Conservation (phyloP, 2,113 vertebrate species). For the Callopanchax toddi region DNA sequence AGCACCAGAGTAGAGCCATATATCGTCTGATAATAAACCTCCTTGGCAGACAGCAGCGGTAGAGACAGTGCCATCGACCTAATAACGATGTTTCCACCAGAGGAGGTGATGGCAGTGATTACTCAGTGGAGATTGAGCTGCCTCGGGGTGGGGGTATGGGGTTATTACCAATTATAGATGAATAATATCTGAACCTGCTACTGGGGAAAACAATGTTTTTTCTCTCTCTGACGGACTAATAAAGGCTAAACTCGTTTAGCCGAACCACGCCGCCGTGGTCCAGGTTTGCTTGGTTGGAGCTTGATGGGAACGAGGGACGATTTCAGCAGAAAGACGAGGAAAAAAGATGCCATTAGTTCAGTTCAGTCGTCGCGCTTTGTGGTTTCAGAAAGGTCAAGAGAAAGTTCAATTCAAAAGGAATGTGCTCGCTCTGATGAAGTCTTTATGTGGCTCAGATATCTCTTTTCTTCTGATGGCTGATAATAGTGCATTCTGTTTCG, state of each 20-base stretch:
- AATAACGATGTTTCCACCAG: slow-evolving; percentile 65
- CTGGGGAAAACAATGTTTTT: slow-evolving; percentile 56
- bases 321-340: slow-evolving; percentile 1
- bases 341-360: slow-evolving; percentile 44
- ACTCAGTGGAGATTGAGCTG: slow-evolving; percentile 70
- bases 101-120: slow-evolving; percentile 67
- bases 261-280: slow-evolving; percentile 31
- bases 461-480: background rate
- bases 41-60: slow-evolving; percentile 53
- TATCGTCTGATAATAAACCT: slow-evolving; percentile 67
- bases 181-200: slow-evolving; percentile 74
- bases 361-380: slow-evolving; percentile 27
- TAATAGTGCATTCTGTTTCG: background rate
- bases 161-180: slow-evolving; percentile 80
- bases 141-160: slow-evolving; percentile 58
- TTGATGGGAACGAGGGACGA: background rate
- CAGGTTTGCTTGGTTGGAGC: slow-evolving; percentile 34
- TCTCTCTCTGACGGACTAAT: slow-evolving; percentile 47
- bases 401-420: slow-evolving; percentile 43
- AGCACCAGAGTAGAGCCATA: slow-evolving; percentile 42
- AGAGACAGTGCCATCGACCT: slow-evolving; percentile 60
- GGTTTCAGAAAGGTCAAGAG: slow-evolving; percentile 46
- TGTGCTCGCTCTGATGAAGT: background rate
- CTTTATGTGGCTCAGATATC: background rate
- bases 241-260: slow-evolving; percentile 66